Evolutionary conservation across 2,888 invertebrate species (phyloP), one percentile per base, ranked within the genome.

Genomic region (Euzetes globulus): DNA sequence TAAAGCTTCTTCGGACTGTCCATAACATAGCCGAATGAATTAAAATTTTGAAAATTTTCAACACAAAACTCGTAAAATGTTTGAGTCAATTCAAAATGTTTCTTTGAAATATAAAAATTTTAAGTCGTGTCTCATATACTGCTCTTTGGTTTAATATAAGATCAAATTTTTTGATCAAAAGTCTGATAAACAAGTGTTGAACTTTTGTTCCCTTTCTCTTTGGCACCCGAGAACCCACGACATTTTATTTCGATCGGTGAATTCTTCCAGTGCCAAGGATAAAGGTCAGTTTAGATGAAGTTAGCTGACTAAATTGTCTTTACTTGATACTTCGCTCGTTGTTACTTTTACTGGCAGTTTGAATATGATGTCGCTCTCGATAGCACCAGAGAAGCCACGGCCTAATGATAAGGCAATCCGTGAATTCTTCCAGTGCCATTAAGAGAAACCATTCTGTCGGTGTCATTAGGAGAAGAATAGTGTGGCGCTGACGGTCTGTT

Each of bases 251-350:
- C 83, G 84, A 86, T 87, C 87, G 87, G 87, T 87, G 87, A 87
- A 87, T 87, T 87, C 87, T 87, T 87, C 86, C 87, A 87, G 87
- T 87, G 87, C 87, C 87, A 87, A 87, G 87, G 83, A 84, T 76
- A 79, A 78, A 71, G 78, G 78, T 71, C 15, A 37, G 37, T 19
- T 37, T 37, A 25, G 4, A 15, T 17, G 22, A 17, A n/a, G 50
- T 17, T 17, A 50, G n/a, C n/a, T n/a, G n/a, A n/a, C n/a, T n/a
- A n/a, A n/a, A n/a, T n/a, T n/a, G n/a, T n/a, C n/a, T n/a, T n/a
- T n/a, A n/a, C 13, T 41, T 41, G 13, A 41, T 7, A 41, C 9
- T 41, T 1, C 1, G 41, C 41, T 41, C 5, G 41, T 11, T 41
- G 6, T 41, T 41, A 45, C 15, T 7, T 15, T 11, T 11, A 45